Evolutionary conservation across 2,797 vertebrate genomes (phyloP), one percentile per base, ranked within the genome.

Genomic region (Florisuga fusca): DNA sequence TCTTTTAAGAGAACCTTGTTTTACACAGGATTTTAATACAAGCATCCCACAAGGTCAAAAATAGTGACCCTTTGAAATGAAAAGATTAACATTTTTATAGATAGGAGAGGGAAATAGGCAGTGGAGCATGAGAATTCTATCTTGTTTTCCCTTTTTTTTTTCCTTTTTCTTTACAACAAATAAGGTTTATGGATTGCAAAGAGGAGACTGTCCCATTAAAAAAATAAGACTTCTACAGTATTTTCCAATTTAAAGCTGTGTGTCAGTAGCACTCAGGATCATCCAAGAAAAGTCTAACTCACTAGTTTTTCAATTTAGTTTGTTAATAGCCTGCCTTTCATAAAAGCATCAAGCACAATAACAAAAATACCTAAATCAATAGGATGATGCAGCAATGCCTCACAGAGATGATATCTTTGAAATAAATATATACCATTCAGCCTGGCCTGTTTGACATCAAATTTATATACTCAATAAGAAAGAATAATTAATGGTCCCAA

Each of bases 261-360:
- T 79, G 71, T 89, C 85, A 92, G 92, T 94, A 96, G 71, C 83
- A 93, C 88, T 95, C 85, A 93, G 94, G 93, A 97, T 96, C 94
- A 95, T 95, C 86, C 61, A 93, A 43, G 25, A 95, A 96, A 97
- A 96, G 94, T 95, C 97, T 97, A 96, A 98, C 94, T 98, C 96
- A 96, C 97, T 96, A 96, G 96, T 97, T 98, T 98, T 98, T 98
- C 98, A 98, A 98, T 98, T 98, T 97, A 97, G 97, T 96, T 98
- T 97, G 97, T 98, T 98, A 98, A 98, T 98, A 98, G 94, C 94
- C 93, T 97, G 95, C 94, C 97, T 98, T 98, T 98, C 97, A 98
- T 98, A 98, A 98, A 98, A 97, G 77, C 97, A 98, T 98, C 97
- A 97, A 92, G 81, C 95, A 97, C 97, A 98, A 97, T 98, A 96